Evolutionary conservation across 2,888 invertebrate genomes (phyloP).

Genomic region (Strigamia crassipes): DNA sequence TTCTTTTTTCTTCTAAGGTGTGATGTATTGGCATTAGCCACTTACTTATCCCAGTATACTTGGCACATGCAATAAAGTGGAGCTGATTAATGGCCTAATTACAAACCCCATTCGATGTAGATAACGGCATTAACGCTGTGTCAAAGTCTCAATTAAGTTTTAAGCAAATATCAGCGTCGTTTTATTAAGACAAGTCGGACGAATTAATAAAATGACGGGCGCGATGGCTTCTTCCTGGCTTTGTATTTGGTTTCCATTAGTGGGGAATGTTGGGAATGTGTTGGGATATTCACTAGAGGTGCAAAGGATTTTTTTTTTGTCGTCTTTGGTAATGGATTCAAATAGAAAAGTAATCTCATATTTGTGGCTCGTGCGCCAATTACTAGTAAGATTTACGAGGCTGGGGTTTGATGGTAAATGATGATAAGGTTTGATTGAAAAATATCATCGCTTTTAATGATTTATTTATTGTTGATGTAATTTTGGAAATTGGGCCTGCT

Average conservation of each 20-base stretch:
- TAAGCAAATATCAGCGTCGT: background rate
- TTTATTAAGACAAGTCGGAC: background rate
- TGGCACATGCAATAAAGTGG: slow-evolving; percentile 23
- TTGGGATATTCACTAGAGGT: background rate
- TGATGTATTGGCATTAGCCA: slow-evolving; percentile 9
- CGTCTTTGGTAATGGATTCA: background rate
- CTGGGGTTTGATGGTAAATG: background rate
- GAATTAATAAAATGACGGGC: background rate
- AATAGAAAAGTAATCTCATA: slow-evolving; percentile 28
- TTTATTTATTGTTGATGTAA: background rate
- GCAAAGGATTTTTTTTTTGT: background rate
- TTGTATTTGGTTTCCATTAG: background rate
- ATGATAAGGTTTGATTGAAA: background rate
- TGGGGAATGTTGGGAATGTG: background rate
- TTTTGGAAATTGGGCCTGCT: background rate
- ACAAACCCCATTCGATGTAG: slow-evolving; percentile 23
- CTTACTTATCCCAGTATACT: background rate
- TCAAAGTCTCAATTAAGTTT: slow-evolving; percentile 36
- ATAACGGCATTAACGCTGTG: slow-evolving; percentile 37
- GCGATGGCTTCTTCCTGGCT: background rate
- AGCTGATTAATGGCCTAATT: slow-evolving; percentile 23
- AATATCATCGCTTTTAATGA: background rate
- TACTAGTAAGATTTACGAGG: slow-evolving; percentile 13
- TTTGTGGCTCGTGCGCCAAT: slow-evolving; percentile 18
- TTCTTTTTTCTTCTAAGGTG: too few species aligned